Percentiles rank a stretch among this genome's conserved stretches.
Conservation (phyloP, 2,113 vertebrate species). For the Todiramphus saurophagus region DNA sequence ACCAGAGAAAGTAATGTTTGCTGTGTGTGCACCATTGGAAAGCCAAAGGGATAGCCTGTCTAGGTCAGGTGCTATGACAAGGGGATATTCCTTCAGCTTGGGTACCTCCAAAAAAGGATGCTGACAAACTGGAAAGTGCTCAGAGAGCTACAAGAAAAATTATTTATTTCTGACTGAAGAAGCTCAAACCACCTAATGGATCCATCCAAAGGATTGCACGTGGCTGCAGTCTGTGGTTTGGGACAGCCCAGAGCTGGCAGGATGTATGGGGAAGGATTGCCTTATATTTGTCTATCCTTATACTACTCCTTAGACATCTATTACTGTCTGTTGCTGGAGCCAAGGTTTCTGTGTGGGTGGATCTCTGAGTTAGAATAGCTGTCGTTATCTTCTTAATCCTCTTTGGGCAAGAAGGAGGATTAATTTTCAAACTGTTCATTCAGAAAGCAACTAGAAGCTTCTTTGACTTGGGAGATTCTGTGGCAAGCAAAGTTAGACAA, state of each 20-base stretch:
- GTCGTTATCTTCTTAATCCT: conserved; percentile 4
- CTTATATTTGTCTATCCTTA: neutral
- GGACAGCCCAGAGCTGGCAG: neutral
- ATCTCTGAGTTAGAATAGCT: conserved; percentile 29
- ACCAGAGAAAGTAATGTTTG: neutral
- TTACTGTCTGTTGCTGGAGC: conserved; percentile 19
- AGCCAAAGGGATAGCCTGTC: neutral
- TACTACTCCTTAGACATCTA: neutral
- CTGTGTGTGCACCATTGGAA: neutral
- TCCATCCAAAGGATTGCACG: neutral
- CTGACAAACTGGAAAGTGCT: neutral
- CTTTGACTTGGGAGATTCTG: neutral
- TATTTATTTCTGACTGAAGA: neutral
- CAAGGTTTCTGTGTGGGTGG: conserved; percentile 23
- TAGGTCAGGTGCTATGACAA: neutral
- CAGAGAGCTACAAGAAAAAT: neutral
- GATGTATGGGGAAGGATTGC: neutral
- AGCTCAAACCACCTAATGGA: neutral
- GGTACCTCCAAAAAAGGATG: neutral
- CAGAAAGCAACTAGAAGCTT: neutral
- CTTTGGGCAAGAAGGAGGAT: neutral
- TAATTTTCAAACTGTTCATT: neutral
- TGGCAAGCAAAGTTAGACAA: neutral
- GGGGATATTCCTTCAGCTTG: neutral
- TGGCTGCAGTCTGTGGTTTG: neutral